Percentiles rank a stretch among this genome's conserved stretches.
phyloP scores from a whole-genome alignment of 2,888 invertebrate genomes.

The Hypselothyrea guttata region DNA sequence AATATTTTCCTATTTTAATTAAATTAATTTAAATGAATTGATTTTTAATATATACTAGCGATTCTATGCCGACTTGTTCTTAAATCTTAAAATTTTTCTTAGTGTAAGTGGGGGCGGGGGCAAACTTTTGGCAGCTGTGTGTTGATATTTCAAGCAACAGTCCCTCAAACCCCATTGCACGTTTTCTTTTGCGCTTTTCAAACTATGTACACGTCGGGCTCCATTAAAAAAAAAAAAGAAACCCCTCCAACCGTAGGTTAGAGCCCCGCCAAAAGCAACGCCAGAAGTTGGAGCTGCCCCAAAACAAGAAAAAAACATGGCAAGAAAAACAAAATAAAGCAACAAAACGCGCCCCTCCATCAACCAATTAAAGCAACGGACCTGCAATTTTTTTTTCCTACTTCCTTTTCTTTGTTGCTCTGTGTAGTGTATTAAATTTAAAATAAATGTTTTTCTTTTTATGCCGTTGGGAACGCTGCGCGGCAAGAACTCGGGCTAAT shows the following conservation, averaged over 20 bases:
- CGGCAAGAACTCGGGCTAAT: conserved; percentile 48
- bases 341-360: conserved; percentile 28
- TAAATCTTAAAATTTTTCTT: too few relatives aligned
- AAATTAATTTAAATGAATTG: too few relatives aligned
- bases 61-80: too few relatives aligned
- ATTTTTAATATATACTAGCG: too few relatives aligned
- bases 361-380: conserved; percentile 63
- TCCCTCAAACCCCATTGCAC: conserved; percentile 25
- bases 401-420: conserved; percentile 26
- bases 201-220: conserved; percentile 25
- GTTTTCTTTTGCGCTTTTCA: conserved; percentile 71
- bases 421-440: conserved; percentile 66
- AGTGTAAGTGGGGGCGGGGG: background rate
- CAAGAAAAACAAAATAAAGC: conserved; percentile 10
- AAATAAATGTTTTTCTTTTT: conserved; percentile 66
- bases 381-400: conserved; percentile 34
- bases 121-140: conserved; percentile 50
- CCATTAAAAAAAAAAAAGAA: conserved; percentile 2
- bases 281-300: conserved; percentile 15
- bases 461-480: conserved; percentile 20
- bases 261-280: conserved; percentile 26
- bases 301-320: conserved; percentile 11
- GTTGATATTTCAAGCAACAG: conserved; percentile 45
- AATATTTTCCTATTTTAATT: too few relatives aligned
- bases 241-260: conserved; percentile 21